Evolutionary conservation across 2,797 vertebrate genomes (phyloP).

Genomic region (Lagodon rhomboides): DNA sequence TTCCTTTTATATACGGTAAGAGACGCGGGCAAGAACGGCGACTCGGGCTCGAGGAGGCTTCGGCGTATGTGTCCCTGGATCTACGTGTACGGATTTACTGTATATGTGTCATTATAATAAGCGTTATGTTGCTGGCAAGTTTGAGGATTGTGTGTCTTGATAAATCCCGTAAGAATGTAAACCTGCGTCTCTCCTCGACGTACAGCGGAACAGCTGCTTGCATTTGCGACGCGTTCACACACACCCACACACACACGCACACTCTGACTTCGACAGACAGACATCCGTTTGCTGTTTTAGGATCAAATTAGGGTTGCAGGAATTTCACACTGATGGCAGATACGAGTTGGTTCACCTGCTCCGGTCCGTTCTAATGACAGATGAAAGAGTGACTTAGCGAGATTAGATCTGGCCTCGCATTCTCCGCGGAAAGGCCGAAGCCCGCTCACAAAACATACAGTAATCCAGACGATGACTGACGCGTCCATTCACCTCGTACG

Average conservation of each 20-base stretch:
- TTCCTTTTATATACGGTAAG: not conserved
- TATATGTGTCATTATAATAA: constrained; percentile 73
- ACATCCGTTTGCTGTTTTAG: constrained; percentile 86
- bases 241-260: constrained; percentile 51
- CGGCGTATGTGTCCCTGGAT: constrained; percentile 13
- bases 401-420: constrained; percentile 78
- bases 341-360: constrained; percentile 81
- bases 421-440: constrained; percentile 68
- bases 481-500: constrained; percentile 49
- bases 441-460: constrained; percentile 68
- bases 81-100: constrained; percentile 38
- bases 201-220: constrained; percentile 83
- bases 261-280: constrained; percentile 63
- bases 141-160: constrained; percentile 81
- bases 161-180: constrained; percentile 85
- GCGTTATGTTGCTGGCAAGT: constrained; percentile 77
- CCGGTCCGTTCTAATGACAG: constrained; percentile 82
- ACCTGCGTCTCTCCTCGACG: constrained; percentile 72
- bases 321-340: constrained; percentile 85
- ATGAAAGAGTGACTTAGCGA: constrained; percentile 78
- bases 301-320: constrained; percentile 87
- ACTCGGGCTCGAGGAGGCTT: constrained; percentile 7
- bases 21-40: constrained; percentile 3
- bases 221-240: constrained; percentile 59
- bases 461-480: constrained; percentile 75